These are phyloP conservation scores for Pachliopta kotzebuea DNA, from an alignment of 2,888 invertebrate species.

Conservation along the genomic window DNA sequence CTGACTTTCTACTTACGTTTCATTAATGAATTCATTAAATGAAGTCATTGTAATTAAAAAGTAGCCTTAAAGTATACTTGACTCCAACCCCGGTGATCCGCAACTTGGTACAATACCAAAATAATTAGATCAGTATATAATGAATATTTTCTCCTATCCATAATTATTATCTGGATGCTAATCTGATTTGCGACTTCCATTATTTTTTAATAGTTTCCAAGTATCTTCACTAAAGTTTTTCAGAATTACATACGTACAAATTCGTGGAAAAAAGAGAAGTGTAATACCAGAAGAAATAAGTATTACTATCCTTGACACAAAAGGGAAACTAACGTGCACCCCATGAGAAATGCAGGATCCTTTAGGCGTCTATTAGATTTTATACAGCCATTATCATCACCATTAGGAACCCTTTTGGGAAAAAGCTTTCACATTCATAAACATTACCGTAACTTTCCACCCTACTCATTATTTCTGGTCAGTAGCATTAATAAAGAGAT, in stretches of 20 bases:
- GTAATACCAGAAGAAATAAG: background rate
- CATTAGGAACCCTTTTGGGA: slow-evolving; percentile 59
- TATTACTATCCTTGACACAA: background rate
- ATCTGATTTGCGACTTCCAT: background rate
- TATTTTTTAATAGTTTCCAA: background rate
- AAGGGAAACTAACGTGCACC: slow-evolving; percentile 9
- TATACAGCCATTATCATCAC: slow-evolving; percentile 64
- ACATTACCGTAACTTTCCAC: slow-evolving; percentile 49
- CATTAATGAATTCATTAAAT: background rate
- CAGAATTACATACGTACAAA: background rate
- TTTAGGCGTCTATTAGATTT: slow-evolving; percentile 68
- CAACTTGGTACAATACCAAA: background rate
- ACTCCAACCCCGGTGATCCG: background rate
- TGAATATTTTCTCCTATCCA: too few species aligned
- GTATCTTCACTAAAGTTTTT: background rate
- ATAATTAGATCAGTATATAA: background rate
- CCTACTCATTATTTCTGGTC: slow-evolving; percentile 64
- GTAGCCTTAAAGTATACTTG: background rate
- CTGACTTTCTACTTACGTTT: slow-evolving; percentile 9
- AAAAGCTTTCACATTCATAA: slow-evolving; percentile 62
- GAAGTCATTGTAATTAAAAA: background rate
- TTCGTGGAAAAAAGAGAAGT: background rate
- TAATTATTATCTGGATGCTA: too few species aligned
- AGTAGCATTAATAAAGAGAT: slow-evolving; percentile 27
- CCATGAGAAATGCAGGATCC: slow-evolving; percentile 44